Percentiles rank a stretch among this genome's conserved stretches.
Evolutionary conservation across 2,888 invertebrate species (phyloP).

Genomic region (Gerris lacustris): DNA sequence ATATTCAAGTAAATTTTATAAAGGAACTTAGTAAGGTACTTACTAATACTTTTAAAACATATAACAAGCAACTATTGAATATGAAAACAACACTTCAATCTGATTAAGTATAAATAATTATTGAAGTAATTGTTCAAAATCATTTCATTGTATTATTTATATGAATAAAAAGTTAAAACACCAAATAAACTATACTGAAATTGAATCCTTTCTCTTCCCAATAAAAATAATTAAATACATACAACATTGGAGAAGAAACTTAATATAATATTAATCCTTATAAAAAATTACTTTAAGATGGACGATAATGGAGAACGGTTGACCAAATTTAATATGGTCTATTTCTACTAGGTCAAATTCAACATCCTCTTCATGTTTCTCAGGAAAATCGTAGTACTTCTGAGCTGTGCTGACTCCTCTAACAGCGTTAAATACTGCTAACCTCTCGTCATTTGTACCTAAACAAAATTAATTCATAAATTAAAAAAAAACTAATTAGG

Average conservation of each 20-base stretch:
- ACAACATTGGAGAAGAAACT: not conserved
- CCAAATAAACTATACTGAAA: no score
- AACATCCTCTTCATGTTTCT: slow-evolving; percentile 49
- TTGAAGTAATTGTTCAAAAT: no score
- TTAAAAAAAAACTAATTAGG: not conserved
- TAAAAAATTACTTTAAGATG: slow-evolving; percentile 46
- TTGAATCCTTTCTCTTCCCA: no score
- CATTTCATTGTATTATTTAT: no score
- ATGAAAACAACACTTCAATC: no score
- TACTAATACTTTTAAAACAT: no score
- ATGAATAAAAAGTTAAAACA: no score
- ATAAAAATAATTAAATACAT: no score
- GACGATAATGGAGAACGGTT: slow-evolving; percentile 53
- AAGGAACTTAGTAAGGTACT: no score
- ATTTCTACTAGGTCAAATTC: slow-evolving; percentile 53
- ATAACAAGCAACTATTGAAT: no score
- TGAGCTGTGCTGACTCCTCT: slow-evolving; percentile 49
- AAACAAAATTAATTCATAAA: not conserved
- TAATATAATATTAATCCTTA: not conserved
- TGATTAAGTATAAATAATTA: no score
- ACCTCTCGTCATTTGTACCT: slow-evolving; percentile 51
- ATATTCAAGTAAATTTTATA: no score
- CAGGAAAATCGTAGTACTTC: slow-evolving; percentile 48
- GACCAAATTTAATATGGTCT: slow-evolving; percentile 51
- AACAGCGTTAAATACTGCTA: slow-evolving; percentile 54